Percentiles rank a stretch among this genome's conserved stretches.
Evolutionary conservation across 2,113 vertebrate species (phyloP).

Genomic region (Nyctibius bracteatus): DNA sequence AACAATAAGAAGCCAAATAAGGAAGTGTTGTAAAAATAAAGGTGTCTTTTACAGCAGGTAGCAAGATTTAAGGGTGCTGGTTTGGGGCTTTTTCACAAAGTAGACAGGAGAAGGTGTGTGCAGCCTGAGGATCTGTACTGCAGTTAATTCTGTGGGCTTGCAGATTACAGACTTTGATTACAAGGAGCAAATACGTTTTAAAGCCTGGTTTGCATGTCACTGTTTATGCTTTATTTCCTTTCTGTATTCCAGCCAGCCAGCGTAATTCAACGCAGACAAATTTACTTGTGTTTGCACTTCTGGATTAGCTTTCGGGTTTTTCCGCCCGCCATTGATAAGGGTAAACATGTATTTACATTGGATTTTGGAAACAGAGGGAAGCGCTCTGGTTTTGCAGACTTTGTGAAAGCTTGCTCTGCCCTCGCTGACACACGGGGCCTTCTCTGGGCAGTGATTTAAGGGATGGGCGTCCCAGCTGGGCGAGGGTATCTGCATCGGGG

Average conservation of each 20-base stretch:
- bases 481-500: too few species aligned
- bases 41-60: background rate
- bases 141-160: background rate
- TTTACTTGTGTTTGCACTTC: background rate
- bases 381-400: background rate
- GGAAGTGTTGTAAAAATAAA: background rate
- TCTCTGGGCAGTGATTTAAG: too few species aligned
- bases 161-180: background rate
- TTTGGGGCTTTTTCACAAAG: background rate
- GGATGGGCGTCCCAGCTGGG: too few species aligned
- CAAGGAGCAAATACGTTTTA: background rate
- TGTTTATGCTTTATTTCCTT: background rate
- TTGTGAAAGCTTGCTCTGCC: background rate
- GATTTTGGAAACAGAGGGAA: background rate
- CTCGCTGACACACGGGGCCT: accelerated
- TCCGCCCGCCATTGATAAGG: background rate
- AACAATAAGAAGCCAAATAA: background rate
- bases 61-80: background rate
- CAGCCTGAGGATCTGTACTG: too few species aligned
- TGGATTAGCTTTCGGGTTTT: background rate
- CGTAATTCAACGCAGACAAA: background rate
- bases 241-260: background rate
- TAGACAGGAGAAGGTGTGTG: background rate
- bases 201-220: background rate
- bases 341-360: background rate